These are phyloP conservation scores for Gortyna flavago DNA, from an alignment of 2,888 invertebrate genomes.

Conservation along the genomic window DNA sequence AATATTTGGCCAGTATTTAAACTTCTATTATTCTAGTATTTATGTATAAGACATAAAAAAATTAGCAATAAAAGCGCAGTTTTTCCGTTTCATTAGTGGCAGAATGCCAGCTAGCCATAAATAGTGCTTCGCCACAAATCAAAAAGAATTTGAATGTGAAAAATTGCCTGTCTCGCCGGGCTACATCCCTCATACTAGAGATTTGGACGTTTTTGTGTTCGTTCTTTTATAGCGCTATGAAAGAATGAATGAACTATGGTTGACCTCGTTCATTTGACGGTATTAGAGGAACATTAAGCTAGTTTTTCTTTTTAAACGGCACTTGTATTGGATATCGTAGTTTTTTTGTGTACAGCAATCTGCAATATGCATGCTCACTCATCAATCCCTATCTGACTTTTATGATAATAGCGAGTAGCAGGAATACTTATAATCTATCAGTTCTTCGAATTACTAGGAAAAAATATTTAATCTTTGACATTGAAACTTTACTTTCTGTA, in stretches of 20 bases:
- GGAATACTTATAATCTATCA: not conserved
- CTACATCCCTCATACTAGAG: conserved; percentile 36
- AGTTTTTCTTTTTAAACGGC: not conserved
- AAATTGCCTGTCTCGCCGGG: conserved; percentile 43
- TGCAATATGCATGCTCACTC: not conserved
- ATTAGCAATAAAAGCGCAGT: conserved; percentile 46
- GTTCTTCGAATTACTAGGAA: not conserved
- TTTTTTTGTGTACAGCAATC: not conserved
- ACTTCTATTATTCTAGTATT: conserved; percentile 12
- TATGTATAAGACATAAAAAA: conserved; percentile 28
- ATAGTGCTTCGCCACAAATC: conserved; percentile 61
- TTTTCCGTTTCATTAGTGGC: conserved; percentile 58
- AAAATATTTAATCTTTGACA: not conserved
- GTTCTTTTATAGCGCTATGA: conserved; percentile 21
- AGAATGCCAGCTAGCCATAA: conserved; percentile 51
- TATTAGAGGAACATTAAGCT: not conserved
- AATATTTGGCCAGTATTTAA: conserved; percentile 25
- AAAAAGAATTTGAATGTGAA: conserved; percentile 62
- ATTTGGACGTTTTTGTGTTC: conserved; percentile 9
- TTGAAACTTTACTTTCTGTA: not conserved
- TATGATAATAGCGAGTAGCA: not conserved
- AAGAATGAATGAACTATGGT: conserved; percentile 12
- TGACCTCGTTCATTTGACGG: conserved; percentile 9
- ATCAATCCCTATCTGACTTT: not conserved
- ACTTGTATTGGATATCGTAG: not conserved